These are phyloP conservation scores for Tuta absoluta DNA, from an alignment of 2,888 invertebrate species.

Conservation along the genomic window DNA sequence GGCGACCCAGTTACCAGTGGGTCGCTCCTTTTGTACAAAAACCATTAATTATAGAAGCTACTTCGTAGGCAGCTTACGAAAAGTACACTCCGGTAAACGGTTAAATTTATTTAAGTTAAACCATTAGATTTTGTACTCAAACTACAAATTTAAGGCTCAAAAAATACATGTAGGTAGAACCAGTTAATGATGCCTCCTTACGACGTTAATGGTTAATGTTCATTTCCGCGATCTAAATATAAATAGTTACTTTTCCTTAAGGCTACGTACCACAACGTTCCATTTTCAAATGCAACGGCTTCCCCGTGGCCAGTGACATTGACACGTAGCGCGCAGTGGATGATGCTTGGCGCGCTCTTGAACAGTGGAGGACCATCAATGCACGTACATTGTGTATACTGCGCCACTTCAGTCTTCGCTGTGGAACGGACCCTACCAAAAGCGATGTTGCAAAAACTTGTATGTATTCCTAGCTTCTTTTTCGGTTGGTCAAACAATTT, in stretches of 20 bases:
- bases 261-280: neutral
- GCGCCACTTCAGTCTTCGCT: neutral
- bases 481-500: too few relatives aligned
- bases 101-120: constrained; percentile 6
- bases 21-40: constrained; percentile 61
- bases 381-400: constrained; percentile 48
- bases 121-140: neutral
- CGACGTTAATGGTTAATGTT: too few relatives aligned
- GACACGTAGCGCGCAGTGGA: constrained; percentile 61
- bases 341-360: constrained; percentile 58
- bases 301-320: constrained; percentile 55
- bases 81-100: neutral
- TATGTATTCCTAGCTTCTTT: too few relatives aligned
- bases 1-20: constrained; percentile 49
- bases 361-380: constrained; percentile 60
- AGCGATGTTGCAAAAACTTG: neutral
- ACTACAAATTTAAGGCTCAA: too few relatives aligned
- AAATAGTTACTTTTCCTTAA: too few relatives aligned
- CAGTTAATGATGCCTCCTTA: too few relatives aligned
- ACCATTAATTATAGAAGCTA: constrained; percentile 71
- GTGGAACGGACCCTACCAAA: neutral
- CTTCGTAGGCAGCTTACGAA: neutral
- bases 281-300: constrained; percentile 18
- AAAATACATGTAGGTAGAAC: too few relatives aligned
- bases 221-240: too few relatives aligned